These are phyloP conservation scores for Tenthredo distinguenda DNA, from an alignment of 2,888 invertebrate genomes.

Conservation along the genomic window DNA sequence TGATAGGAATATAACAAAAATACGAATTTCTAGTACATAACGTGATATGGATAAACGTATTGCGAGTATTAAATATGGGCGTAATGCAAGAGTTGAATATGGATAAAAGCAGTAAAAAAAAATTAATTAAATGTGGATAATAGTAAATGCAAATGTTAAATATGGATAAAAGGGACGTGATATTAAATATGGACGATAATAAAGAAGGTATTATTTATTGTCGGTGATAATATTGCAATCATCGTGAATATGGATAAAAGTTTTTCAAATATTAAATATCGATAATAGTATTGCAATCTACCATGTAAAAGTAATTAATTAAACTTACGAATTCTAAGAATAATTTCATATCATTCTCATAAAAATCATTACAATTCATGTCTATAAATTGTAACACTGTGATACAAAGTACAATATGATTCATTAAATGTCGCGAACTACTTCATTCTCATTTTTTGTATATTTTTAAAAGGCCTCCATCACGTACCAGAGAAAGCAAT, in stretches of 20 bases:
- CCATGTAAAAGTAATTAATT: neutral
- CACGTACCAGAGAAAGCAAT: too few relatives aligned
- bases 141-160: slow-evolving; percentile 15
- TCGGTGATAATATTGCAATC: slow-evolving; percentile 21
- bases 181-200: neutral
- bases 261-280: slow-evolving; percentile 24
- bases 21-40: neutral
- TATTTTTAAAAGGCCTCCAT: neutral
- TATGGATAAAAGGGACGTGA: slow-evolving; percentile 28
- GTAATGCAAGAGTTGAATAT: slow-evolving; percentile 23
- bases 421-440: neutral
- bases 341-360: neutral
- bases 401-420: neutral
- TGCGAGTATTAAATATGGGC: slow-evolving; percentile 26
- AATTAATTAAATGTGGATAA: slow-evolving; percentile 36
- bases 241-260: slow-evolving; percentile 34
- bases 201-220: neutral
- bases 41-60: slow-evolving; percentile 12
- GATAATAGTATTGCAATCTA: slow-evolving; percentile 16
- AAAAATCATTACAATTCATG: neutral
- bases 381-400: neutral
- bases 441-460: neutral
- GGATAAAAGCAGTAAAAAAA: slow-evolving; percentile 3
- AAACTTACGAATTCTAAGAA: slow-evolving; percentile 9
- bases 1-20: slow-evolving; percentile 32